Base-by-base conservation (phyloP, 2,888 invertebrate species). In the Panopea generosa region DNA sequence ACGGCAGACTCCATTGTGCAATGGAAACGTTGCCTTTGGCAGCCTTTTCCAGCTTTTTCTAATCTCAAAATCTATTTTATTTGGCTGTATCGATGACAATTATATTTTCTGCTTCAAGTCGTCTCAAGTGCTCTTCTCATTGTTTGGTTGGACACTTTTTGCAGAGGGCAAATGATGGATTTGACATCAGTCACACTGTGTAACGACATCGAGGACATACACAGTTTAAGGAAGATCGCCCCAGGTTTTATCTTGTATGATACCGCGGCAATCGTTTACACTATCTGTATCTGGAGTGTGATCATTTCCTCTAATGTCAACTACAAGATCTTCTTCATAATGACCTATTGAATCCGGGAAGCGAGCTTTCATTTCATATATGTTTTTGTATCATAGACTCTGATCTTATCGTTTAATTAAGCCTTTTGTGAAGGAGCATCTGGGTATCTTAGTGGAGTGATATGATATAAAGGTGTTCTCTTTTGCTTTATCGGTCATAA, bases 321-420 rank as follows among this genome's bases (percentile, higher is more conserved):
- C 20, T 27, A 61, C 68, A 68, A 52, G 6, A 16, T 29, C 20
- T 49, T 49, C 52, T 40, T 40, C n/a, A 53, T 22, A 59, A 20
- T 43, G 22, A 7, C 9, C 43, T 43, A 16, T 14, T 43, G 27
- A 29, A 56, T 24, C 22, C 22, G 20, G 33, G 16, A 26, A 60
- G 6, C 24, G 3, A 52, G 14, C 22, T 52, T 52, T 52, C n/a
- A 52, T 52, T 3, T 4, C 52, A 52, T 52, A 16, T 52, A 52
- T 22, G 22, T 52, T 22, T 20, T 6, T 4, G 26, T 60, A 52
- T 33, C 22, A 33, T 43, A 66, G 4, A 47, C 45, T 11, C 18
- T 43, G 72, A 72, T 72, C 14, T 3, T 65, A 72, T 72, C 65
- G 52, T 9, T 60, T 66, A 72, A 72, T 72, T 65, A 72, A 72